Evolutionary conservation across 2,797 vertebrate species (phyloP).

Genomic region (Takifugu rubripes): DNA sequence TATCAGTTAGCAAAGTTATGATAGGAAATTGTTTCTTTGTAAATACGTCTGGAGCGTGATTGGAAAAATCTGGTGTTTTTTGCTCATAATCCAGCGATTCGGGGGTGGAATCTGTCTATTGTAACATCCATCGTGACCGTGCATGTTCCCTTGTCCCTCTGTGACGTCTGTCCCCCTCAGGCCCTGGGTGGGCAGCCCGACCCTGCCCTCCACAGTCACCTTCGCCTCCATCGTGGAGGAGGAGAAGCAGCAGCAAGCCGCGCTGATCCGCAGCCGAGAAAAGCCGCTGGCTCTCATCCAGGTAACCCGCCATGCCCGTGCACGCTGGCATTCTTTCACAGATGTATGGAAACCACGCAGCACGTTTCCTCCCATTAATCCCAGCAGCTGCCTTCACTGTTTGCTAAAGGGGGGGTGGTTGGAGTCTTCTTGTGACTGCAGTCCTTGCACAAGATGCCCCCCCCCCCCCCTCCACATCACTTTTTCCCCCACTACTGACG

Average conservation of each 20-base stretch:
- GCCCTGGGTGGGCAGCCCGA: conserved; percentile 83
- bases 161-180: conserved; percentile 69
- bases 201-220: conserved; percentile 74
- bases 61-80: too few species aligned
- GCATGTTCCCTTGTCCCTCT: neutral
- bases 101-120: too few species aligned
- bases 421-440: conserved; percentile 8
- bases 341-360: too few species aligned
- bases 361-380: conserved; percentile 15
- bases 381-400: conserved; percentile 12
- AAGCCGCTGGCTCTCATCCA: conserved; percentile 96
- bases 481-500: conserved; percentile 14
- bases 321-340: neutral
- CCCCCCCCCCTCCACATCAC: conserved; percentile 10
- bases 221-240: conserved; percentile 96
- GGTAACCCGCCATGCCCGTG: conserved; percentile 67
- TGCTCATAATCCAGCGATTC: too few species aligned
- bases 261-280: conserved; percentile 91
- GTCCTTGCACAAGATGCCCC: conserved; percentile 12
- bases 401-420: conserved; percentile 22
- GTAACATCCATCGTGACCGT: neutral
- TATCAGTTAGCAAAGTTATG: too few species aligned
- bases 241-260: conserved; percentile 92
- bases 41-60: too few species aligned
- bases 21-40: too few species aligned